phyloP scores from a whole-genome alignment of 2,888 invertebrate genomes.

The Caenorhabditis imperialis region DNA sequence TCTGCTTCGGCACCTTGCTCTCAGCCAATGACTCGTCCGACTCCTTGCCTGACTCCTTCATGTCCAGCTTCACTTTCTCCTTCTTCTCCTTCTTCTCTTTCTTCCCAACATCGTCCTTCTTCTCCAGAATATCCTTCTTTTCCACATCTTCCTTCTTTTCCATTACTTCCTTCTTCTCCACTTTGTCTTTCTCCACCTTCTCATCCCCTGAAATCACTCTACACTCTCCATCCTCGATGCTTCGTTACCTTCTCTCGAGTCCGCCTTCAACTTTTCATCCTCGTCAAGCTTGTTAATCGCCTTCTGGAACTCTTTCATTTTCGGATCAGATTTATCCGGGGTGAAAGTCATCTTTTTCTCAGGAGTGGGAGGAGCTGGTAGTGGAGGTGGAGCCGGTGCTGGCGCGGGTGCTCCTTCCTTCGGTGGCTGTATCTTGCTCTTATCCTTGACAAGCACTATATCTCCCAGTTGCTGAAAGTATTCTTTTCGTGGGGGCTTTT shows the following conservation, averaged over 20 bases:
- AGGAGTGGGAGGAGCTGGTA: no score
- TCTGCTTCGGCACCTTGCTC: not conserved
- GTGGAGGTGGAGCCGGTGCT: not conserved
- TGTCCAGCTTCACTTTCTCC: conserved; percentile 3
- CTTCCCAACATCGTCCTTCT: not conserved
- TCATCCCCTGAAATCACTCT: conserved; percentile 1
- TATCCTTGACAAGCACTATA: conserved; percentile 14
- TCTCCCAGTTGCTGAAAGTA: conserved; percentile 34
- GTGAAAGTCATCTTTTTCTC: no score
- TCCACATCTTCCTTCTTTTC: conserved; percentile 7
- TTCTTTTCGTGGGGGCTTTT: no score
- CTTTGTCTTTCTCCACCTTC: conserved; percentile 7
- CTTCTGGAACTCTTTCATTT: no score
- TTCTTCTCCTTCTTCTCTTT: conserved; percentile 5
- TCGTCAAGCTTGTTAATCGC: no score
- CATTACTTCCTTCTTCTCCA: conserved; percentile 7
- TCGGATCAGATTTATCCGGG: no score
- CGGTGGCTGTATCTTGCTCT: not conserved
- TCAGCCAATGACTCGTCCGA: not conserved
- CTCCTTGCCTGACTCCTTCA: not conserved
- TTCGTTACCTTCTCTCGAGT: no score
- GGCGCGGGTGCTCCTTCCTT: conserved; percentile 4
- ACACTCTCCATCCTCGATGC: no score
- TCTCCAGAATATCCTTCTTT: conserved; percentile 1
- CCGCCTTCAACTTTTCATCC: no score